Evolutionary conservation across 2,888 invertebrate species (phyloP).

Genomic region (Nebria brevicollis): DNA sequence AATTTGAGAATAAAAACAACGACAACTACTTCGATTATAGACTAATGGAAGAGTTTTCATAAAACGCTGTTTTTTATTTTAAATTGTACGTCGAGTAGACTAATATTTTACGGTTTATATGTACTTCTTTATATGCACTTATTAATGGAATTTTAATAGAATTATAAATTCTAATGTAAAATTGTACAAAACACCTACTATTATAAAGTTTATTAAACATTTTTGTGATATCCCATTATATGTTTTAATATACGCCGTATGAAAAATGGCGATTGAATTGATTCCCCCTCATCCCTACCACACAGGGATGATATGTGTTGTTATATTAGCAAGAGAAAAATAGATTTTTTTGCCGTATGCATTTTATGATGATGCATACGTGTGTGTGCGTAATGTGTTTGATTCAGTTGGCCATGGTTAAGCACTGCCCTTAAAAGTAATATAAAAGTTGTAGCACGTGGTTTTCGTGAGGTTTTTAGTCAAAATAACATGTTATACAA

Average conservation of each 20-base stretch:
- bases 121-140: conserved; percentile 41
- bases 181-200: not conserved
- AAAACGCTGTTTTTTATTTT: not conserved
- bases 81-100: not conserved
- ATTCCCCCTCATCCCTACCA: conserved; percentile 2
- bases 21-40: not conserved
- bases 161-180: conserved; percentile 2
- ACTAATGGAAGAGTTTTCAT: not conserved
- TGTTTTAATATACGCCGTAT: not conserved
- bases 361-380: conserved; percentile 1
- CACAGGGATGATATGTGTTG: not conserved
- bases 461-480: conserved; percentile 44
- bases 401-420: conserved; percentile 44
- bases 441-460: conserved; percentile 47
- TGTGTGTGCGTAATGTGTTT: conserved; percentile 15
- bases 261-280: conserved; percentile 20
- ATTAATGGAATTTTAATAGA: conserved; percentile 26
- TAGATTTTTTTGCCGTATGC: not conserved
- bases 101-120: conserved; percentile 40
- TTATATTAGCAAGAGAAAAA: conserved; percentile 1
- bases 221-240: conserved; percentile 12
- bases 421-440: conserved; percentile 46
- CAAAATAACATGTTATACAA: conserved; percentile 45
- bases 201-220: conserved; percentile 16
- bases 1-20: not conserved